Evolutionary conservation across 2,888 invertebrate genomes (phyloP).

Genomic region (Serrognathus titanus): DNA sequence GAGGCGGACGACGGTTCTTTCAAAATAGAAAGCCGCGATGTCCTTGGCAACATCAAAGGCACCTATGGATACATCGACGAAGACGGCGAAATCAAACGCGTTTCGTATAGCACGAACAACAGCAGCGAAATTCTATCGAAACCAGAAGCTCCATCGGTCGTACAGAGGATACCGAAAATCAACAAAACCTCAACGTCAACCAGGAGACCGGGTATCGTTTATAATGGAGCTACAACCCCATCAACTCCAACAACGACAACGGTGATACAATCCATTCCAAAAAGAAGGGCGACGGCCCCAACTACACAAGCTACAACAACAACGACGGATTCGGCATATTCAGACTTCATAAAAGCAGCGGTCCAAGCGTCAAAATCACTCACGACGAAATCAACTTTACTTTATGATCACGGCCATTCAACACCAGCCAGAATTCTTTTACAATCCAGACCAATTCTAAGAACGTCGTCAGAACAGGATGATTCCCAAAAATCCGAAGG

Average conservation of each 20-base stretch:
- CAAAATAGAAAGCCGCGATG: constrained; percentile 79
- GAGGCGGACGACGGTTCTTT: constrained; percentile 84
- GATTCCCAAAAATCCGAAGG: constrained; percentile 39
- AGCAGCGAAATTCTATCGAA: constrained; percentile 51
- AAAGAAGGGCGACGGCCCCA: constrained; percentile 51
- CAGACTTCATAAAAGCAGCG: constrained; percentile 35
- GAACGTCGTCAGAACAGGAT: constrained; percentile 21
- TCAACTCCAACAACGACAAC: constrained; percentile 54
- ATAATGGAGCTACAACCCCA: constrained; percentile 50
- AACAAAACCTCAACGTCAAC: constrained; percentile 55
- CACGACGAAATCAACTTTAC: constrained; percentile 39
- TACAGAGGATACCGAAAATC: constrained; percentile 44
- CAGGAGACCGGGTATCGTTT: constrained; percentile 48
- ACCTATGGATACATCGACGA: constrained; percentile 79
- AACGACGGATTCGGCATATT: constrained; percentile 37
- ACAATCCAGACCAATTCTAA: constrained; percentile 34
- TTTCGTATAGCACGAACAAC: constrained; percentile 67
- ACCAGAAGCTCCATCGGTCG: constrained; percentile 40
- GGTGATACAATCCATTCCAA: constrained; percentile 64
- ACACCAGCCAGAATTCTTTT: constrained; percentile 42
- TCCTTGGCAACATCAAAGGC: constrained; percentile 75
- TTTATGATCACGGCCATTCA: constrained; percentile 39
- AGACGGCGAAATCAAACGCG: constrained; percentile 73
- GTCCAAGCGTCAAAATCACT: constrained; percentile 35
- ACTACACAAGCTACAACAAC: constrained; percentile 38